Conservation (phyloP, 2,113 vertebrate species). For the Ictalurus punctatus region DNA sequence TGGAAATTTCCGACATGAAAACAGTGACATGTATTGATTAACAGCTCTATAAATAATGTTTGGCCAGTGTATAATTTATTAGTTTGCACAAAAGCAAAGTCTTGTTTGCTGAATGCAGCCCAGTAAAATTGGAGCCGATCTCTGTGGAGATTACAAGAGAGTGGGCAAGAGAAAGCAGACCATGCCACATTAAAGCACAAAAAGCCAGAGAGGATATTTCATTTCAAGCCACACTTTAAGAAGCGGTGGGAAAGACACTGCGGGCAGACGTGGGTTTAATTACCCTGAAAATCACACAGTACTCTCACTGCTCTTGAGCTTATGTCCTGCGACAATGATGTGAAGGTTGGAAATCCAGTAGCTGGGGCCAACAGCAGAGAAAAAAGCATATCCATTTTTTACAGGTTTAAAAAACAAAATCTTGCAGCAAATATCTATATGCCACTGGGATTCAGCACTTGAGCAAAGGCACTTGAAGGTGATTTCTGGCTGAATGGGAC, state of each 20-base stretch:
- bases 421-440: conserved; percentile 59
- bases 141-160: conserved; percentile 37
- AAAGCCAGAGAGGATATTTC: conserved; percentile 24
- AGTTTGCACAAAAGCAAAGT: conserved; percentile 62
- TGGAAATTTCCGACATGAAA: conserved; percentile 63
- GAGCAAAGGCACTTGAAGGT: conserved; percentile 76
- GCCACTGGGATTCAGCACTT: conserved; percentile 55
- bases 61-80: conserved; percentile 71
- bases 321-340: conserved; percentile 46
- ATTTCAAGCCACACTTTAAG: conserved; percentile 44
- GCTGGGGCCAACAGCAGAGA: conserved; percentile 24
- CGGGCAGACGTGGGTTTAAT: conserved; percentile 54
- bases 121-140: conserved; percentile 56
- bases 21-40: conserved; percentile 67
- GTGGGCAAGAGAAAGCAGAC: conserved; percentile 37
- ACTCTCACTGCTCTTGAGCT: conserved; percentile 34
- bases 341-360: conserved; percentile 39
- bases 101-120: conserved; percentile 60
- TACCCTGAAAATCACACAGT: conserved; percentile 48
- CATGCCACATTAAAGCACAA: conserved; percentile 26
- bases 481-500: conserved; percentile 70
- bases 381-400: conserved; percentile 30
- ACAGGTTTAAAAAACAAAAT: conserved; percentile 46
- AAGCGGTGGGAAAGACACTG: conserved; percentile 30
- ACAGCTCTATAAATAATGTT: conserved; percentile 64